A percentile compares a stretch with the other conserved stretches of the same genome.
Conservation (phyloP, 2,113 vertebrate genomes). For the Bujurquina vittata region DNA sequence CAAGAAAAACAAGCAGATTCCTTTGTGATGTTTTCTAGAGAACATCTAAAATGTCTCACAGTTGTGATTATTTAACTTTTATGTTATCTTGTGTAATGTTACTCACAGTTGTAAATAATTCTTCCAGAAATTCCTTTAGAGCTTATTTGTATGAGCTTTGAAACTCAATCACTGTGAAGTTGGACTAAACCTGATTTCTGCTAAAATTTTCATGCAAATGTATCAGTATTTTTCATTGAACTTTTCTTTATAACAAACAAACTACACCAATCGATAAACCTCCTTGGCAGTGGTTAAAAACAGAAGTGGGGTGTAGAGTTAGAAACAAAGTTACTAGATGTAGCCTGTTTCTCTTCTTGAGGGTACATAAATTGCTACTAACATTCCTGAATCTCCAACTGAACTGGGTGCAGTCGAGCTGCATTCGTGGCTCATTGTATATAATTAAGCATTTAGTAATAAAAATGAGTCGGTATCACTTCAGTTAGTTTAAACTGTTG, state of each 20-base stretch:
- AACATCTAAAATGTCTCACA: not conserved
- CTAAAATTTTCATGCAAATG: not conserved
- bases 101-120: not conserved
- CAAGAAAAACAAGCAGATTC: no score
- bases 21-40: not conserved
- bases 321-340: not conserved
- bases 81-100: not conserved
- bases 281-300: not conserved
- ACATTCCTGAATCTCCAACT: not conserved
- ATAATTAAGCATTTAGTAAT: not conserved
- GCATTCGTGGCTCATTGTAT: no score
- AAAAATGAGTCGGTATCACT: not conserved
- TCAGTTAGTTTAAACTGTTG: no score
- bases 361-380: not conserved
- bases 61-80: not conserved
- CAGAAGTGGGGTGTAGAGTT: not conserved
- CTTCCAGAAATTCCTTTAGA: not conserved
- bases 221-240: fast-evolving
- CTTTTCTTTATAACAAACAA: not conserved
- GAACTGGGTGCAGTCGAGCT: no score
- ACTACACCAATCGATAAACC: not conserved
- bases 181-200: not conserved
- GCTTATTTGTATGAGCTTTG: not conserved
- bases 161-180: not conserved
- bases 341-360: not conserved